Evolutionary conservation across 2,797 vertebrate genomes (phyloP).

Genomic region (Hipposideros larvatus): DNA sequence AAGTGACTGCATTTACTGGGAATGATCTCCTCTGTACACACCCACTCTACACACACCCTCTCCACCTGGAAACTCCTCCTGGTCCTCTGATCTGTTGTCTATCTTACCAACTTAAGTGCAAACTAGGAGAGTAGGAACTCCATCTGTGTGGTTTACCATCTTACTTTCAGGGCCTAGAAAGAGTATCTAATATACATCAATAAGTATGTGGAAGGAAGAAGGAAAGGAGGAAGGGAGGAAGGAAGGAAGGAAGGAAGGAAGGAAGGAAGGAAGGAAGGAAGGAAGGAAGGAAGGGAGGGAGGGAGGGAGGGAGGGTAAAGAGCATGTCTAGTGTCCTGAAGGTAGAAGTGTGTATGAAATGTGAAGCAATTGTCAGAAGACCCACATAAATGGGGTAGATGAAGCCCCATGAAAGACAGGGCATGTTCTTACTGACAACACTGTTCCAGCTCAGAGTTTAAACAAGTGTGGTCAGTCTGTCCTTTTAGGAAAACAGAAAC

Average conservation of each 20-base stretch:
- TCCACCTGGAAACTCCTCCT: background rate
- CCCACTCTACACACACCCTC: background rate
- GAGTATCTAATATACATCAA: background rate
- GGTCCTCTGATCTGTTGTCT: background rate
- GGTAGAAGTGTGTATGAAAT: background rate
- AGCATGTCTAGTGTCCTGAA: background rate
- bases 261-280: background rate
- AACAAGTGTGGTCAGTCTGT: background rate
- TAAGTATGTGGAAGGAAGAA: background rate
- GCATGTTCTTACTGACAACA: background rate
- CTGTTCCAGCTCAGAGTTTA: no score
- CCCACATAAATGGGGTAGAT: background rate
- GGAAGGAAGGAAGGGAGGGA: background rate
- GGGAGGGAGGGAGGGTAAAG: background rate
- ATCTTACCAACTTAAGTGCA: background rate
- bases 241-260: background rate
- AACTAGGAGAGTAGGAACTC: background rate
- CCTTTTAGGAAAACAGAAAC: background rate
- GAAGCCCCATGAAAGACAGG: background rate
- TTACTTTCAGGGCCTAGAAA: background rate
- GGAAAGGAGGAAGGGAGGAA: background rate
- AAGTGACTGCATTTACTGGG: background rate
- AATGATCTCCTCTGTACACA: background rate
- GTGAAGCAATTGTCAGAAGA: background rate
- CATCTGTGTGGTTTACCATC: background rate